Evolutionary conservation across 2,113 vertebrate species (phyloP), one percentile per base, ranked within the genome.

Genomic region (Chlamydotis undulata): DNA sequence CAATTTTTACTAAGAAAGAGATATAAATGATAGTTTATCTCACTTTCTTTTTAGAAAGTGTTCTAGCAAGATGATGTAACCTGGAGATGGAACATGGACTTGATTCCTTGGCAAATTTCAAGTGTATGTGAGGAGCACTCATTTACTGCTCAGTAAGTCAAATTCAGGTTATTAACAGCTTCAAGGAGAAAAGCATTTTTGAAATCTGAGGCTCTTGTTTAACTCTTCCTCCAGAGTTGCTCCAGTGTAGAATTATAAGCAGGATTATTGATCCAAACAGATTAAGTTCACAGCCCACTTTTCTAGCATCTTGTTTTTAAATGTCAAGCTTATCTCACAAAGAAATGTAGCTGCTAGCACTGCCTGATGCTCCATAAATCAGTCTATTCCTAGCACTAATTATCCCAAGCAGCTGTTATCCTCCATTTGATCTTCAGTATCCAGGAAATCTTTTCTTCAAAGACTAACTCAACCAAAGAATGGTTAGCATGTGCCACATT

Each of bases 341-440:
- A 90, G 74, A 87, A 74, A 65, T 61, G 53, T 76, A 57, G 88
- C 91, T 95, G 71, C 64, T 84, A 88, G 87, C 63, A 41, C 37
- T 94, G 94, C 43, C 83, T 94, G 92, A 74, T 57, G 83, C 95
- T 92, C 91, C 83, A 96, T 91, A 95, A 96, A 97, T 96, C 87
- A 94, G 83, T 90, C 91, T 96, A 87, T 87, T 85, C 76, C 85
- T 71, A 90, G 87, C 26, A 83, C 92, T 96, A 97, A 96, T 97
- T 96, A 96, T 57, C 59, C 83, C 67, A 95, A 86, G 89, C 55
- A 95, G 77, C 85, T 96, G 63, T 64, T 95, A 84, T 80, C 55
- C 28, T 97, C 69, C 75, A 73, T 52, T 57, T 96, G 94, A 95
- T 95, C 93, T 90, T 84, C 70, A 74, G 50, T 92, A 90, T 84